Conservation (phyloP, 53 echinoderm and acorn worm species). For the Arbacia lixula region DNA sequence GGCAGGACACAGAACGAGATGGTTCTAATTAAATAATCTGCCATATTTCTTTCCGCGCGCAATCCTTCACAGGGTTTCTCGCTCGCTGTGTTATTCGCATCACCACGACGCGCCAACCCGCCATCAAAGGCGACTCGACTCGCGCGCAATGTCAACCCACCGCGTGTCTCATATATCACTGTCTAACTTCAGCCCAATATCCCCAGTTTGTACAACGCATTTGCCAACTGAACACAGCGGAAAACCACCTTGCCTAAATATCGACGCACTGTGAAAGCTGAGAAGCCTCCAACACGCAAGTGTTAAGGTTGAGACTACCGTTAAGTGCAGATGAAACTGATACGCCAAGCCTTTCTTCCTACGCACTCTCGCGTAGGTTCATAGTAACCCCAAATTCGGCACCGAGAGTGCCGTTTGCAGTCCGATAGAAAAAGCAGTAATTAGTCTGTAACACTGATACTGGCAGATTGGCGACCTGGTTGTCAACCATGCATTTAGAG, state of each 20-base stretch:
- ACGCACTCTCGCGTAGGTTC: too few species aligned
- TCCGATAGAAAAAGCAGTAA: too few species aligned
- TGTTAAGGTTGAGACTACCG: slow-evolving; percentile 1
- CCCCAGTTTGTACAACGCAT: slow-evolving; percentile 39
- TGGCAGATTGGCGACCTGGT: too few species aligned
- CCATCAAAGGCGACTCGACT: slow-evolving; percentile 5
- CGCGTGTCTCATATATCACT: slow-evolving; percentile 26
- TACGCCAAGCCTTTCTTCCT: too few species aligned
- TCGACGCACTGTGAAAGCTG: slow-evolving; percentile 15
- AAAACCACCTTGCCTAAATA: slow-evolving; percentile 8
- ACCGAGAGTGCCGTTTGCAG: too few species aligned
- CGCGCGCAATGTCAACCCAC: not conserved
- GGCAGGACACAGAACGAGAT: not conserved
- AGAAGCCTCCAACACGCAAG: slow-evolving; percentile 6
- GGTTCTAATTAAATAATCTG: slow-evolving; percentile 25
- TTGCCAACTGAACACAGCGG: slow-evolving; percentile 25
- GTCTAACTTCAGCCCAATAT: slow-evolving; percentile 33
- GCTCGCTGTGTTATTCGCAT: not conserved
- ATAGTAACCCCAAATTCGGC: too few species aligned
- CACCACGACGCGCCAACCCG: not conserved
- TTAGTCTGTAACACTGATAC: too few species aligned
- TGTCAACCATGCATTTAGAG: too few species aligned
- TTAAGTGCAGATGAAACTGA: slow-evolving; percentile 25
- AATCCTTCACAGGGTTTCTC: slow-evolving; percentile 11
- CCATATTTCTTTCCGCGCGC: slow-evolving; percentile 15